Evolutionary conservation across 2,888 invertebrate species (phyloP), one percentile per base, ranked within the genome.

Genomic region (Ennomos erosarius): DNA sequence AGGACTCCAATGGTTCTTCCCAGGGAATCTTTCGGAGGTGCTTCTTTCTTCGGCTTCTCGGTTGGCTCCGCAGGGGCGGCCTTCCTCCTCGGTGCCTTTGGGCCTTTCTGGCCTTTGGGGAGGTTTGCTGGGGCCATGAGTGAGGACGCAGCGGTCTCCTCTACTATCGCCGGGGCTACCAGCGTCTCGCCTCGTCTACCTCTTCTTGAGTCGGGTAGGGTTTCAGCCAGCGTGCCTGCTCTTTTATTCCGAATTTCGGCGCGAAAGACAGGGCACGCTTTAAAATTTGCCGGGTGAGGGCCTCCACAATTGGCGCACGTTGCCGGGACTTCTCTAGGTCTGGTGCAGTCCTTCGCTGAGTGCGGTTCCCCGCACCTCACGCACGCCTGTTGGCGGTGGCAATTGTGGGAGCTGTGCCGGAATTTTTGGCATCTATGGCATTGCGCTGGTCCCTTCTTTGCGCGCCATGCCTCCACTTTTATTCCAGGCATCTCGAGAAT

Each of bases 391-490:
- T 35, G 40, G 9, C 44, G 42, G 52, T 74, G 70, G 59, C 71
- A 74, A 39, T 62, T 53, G 16, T 59, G 55, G 6, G 57, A 59
- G 2, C 63, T 56, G 55, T 74, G 72, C 6, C 70, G 9, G 8
- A 71, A 70, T 0, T 38, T 26, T 8, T 71, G 70, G 59, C 74
- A 73, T 1, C 64, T 16, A 51, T 71, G 65, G 51, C 71, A 71
- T 10, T 70, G 73, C 0, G 68, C 56, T 1, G 68, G 68, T 4
- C 67, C 40, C 13, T 13, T 40, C 12, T 40, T 40, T 4, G 12
- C 40, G 5, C 40, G 11, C 40, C 40, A 40, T 6, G 12, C 12
- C 13, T 40, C 40, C 2, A 40, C 12, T 1, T 9, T 12, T 5
- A 40, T 12, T 12, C 40, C 40, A 6, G 40, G 40, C 40, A 40